Evolutionary conservation across 2,113 vertebrate species (phyloP).

Genomic region (Labeo catla): DNA sequence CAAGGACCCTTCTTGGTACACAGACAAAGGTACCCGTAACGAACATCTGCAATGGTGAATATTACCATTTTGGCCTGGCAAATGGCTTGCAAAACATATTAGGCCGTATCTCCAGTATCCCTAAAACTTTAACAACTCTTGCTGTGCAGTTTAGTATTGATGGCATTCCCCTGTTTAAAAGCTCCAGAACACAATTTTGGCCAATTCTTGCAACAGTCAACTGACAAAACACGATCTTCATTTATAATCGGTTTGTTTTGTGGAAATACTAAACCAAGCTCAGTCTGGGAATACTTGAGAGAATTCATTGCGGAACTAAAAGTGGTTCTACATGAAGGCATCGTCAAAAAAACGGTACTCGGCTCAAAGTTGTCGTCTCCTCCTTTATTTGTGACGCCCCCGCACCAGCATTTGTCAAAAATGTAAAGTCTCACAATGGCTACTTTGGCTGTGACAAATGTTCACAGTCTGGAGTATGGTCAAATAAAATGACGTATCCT

Average conservation of each 20-base stretch:
- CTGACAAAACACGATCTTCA: neutral
- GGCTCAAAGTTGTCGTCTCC: neutral
- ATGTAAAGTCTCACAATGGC: neutral
- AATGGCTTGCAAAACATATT: neutral
- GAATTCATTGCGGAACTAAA: neutral
- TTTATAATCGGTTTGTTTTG: neutral
- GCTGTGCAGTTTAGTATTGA: neutral
- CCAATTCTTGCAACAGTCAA: neutral
- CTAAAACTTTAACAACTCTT: neutral
- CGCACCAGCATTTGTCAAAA: neutral
- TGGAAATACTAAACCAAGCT: neutral
- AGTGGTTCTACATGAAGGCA: neutral
- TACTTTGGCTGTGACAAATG: neutral
- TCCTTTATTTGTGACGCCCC: neutral
- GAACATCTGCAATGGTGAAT: neutral
- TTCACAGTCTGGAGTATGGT: neutral
- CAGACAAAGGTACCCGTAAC: neutral
- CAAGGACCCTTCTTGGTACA: neutral
- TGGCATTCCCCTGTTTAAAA: neutral
- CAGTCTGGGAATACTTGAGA: neutral
- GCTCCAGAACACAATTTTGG: neutral
- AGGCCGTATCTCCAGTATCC: neutral
- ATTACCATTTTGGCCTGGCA: neutral
- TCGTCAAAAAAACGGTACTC: neutral
- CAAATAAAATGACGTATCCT: neutral